phyloP scores from a whole-genome alignment of 2,888 invertebrate species.

The Eristalis arbustorum region DNA sequence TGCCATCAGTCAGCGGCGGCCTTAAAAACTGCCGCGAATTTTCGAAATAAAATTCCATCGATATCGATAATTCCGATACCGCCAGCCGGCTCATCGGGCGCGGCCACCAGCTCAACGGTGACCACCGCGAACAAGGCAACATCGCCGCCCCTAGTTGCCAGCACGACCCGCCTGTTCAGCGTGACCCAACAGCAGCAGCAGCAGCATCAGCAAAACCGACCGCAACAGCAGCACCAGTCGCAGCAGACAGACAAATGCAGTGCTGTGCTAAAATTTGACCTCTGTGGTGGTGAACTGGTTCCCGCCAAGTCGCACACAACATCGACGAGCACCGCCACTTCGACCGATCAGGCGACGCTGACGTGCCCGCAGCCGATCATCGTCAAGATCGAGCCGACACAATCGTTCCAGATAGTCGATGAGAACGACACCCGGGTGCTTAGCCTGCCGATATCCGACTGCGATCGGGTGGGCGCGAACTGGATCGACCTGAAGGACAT shows the following conservation, averaged over 20 bases:
- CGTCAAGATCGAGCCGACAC: conserved; percentile 79
- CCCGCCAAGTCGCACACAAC: conserved; percentile 53
- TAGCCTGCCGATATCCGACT: conserved; percentile 77
- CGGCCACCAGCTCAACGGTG: conserved; percentile 60
- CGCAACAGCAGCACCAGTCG: conserved; percentile 78
- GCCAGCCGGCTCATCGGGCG: conserved; percentile 70
- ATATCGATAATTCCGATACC: conserved; percentile 79
- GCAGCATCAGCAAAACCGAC: conserved; percentile 72
- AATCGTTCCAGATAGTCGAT: conserved; percentile 78
- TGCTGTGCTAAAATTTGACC: conserved; percentile 73
- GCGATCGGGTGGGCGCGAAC: conserved; percentile 78
- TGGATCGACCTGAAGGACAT: conserved; percentile 79
- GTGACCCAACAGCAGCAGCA: conserved; percentile 35
- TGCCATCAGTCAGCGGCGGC: conserved; percentile 66
- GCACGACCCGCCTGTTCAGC: conserved; percentile 25
- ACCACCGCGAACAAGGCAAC: conserved; percentile 75
- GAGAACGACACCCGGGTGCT: conserved; percentile 78
- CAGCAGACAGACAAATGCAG: conserved; percentile 79
- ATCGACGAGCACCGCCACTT: conserved; percentile 54
- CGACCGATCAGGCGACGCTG: conserved; percentile 40
- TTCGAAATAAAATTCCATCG: conserved; percentile 78
- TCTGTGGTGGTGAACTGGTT: conserved; percentile 55
- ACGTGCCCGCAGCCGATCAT: conserved; percentile 77
- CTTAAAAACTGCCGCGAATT: conserved; percentile 73
- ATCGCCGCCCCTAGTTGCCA: conserved; percentile 75